phyloP scores from a whole-genome alignment of 2,113 vertebrate species.

The Crypturellus undulatus region DNA sequence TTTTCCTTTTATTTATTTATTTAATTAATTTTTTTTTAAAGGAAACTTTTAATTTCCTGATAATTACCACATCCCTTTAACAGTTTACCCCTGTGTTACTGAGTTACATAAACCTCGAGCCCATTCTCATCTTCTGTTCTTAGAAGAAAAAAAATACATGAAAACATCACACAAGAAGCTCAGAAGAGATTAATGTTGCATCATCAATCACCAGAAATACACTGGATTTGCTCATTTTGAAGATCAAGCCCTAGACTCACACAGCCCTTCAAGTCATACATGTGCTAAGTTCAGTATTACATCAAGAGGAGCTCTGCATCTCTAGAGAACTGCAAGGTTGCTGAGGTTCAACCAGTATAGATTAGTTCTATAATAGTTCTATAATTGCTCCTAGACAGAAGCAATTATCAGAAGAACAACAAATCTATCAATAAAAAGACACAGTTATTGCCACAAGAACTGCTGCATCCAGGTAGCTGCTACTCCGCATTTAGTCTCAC shows the following conservation, averaged over 20 bases:
- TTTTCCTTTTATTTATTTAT: too few species aligned
- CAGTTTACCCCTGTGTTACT: not conserved
- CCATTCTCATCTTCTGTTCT: not conserved
- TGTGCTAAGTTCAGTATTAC: not conserved
- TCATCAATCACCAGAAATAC: not conserved
- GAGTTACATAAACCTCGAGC: not conserved
- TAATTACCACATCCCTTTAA: not conserved
- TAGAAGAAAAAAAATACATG: not conserved
- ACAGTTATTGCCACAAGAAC: not conserved
- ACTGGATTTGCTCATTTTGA: not conserved
- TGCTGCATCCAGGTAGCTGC: not conserved
- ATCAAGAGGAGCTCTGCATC: not conserved
- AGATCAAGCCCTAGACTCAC: not conserved
- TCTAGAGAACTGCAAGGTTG: not conserved
- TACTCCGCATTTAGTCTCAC: not conserved
- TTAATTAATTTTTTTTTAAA: too few species aligned
- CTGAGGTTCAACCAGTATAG: not conserved
- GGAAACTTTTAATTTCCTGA: not conserved
- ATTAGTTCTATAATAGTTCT: not conserved
- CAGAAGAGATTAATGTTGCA: not conserved
- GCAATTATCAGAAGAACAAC: not conserved
- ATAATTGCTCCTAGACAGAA: not conserved
- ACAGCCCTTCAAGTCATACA: not conserved
- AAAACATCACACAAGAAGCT: not conserved
- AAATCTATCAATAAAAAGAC: not conserved